A percentile compares a stretch with the other conserved stretches of the same genome.
phyloP scores from a whole-genome alignment of 2,797 vertebrate genomes.

The Danio albolineatus region DNA sequence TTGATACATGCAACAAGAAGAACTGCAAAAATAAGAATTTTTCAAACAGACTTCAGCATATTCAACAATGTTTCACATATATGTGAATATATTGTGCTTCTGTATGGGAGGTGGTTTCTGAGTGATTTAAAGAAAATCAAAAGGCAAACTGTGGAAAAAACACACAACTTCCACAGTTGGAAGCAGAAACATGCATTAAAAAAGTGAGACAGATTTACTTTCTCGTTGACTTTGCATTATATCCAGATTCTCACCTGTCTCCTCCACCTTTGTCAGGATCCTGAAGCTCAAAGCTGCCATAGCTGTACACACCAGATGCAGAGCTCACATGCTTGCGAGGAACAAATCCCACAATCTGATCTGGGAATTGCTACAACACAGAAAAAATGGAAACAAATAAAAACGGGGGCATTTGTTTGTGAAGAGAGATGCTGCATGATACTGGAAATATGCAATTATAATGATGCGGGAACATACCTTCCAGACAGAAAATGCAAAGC shows the following conservation, averaged over 20 bases:
- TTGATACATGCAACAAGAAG: too few relatives aligned
- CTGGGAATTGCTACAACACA: constrained; percentile 88
- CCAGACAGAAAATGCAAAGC: constrained; percentile 94
- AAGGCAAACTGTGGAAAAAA: too few relatives aligned
- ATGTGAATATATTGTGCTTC: too few relatives aligned
- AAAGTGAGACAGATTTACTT: neutral
- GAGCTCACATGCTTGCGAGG: constrained; percentile 90
- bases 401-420: neutral
- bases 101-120: too few relatives aligned
- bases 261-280: constrained; percentile 83
- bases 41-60: neutral
- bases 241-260: constrained; percentile 73
- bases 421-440: neutral
- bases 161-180: neutral
- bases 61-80: too few relatives aligned
- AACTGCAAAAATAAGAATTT: too few relatives aligned
- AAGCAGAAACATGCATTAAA: neutral
- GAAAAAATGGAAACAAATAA: constrained; percentile 30
- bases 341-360: constrained; percentile 94
- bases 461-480: constrained; percentile 79
- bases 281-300: constrained; percentile 92
- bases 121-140: too few relatives aligned
- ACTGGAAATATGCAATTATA: too few relatives aligned
- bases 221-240: neutral
- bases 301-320: constrained; percentile 86